Percentiles rank a stretch among this genome's conserved stretches.
Evolutionary conservation across 2,888 invertebrate species (phyloP).

Genomic region (Apamea anceps): DNA sequence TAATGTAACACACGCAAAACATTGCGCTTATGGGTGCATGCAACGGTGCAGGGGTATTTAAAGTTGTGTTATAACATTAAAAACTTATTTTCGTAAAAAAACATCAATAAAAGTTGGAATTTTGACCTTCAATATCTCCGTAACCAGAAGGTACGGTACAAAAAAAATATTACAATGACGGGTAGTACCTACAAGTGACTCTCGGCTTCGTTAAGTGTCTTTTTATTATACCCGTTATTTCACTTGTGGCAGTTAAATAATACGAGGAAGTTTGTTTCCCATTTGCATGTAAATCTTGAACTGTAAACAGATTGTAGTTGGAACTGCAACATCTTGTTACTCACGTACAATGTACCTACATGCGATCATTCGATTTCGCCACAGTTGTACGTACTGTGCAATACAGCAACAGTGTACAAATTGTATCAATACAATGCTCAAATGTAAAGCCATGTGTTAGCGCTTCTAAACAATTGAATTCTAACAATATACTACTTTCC

Average conservation of each 20-base stretch:
- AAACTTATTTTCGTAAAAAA: not conserved
- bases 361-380: conserved; percentile 26
- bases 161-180: not conserved
- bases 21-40: not conserved
- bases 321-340: conserved; percentile 26
- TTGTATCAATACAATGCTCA: conserved; percentile 32
- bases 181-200: not conserved
- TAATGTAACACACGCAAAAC: not conserved
- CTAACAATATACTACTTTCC: conserved; percentile 17
- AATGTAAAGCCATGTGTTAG: not conserved
- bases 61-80: not conserved
- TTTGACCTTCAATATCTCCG: not conserved
- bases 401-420: conserved; percentile 11
- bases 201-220: not conserved
- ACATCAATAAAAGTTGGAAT: not conserved
- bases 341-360: conserved; percentile 4
- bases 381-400: not conserved
- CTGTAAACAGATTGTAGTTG: conserved; percentile 19
- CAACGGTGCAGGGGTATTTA: not conserved
- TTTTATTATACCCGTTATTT: conserved; percentile 9
- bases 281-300: conserved; percentile 37
- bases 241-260: conserved; percentile 24
- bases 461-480: conserved; percentile 36
- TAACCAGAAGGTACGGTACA: not conserved
- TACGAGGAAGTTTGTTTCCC: conserved; percentile 13